These are phyloP conservation scores for Barypeithes pellucidus DNA, from an alignment of 2,888 invertebrate species.

Conservation along the genomic window DNA sequence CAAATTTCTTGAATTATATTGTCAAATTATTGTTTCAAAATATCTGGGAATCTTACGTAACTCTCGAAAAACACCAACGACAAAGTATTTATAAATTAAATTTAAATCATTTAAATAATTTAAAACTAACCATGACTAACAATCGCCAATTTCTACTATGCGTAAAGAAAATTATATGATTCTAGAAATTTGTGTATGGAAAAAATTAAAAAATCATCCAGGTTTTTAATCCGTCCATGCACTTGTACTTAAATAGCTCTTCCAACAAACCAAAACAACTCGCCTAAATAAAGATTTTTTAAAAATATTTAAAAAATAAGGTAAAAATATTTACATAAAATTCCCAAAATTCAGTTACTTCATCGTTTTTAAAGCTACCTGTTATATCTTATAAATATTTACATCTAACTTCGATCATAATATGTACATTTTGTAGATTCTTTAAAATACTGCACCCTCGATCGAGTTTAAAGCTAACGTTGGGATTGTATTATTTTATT, in stretches of 20 bases:
- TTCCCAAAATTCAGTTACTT: slow-evolving; percentile 24
- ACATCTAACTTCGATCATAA: slow-evolving; percentile 21
- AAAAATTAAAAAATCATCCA: background rate
- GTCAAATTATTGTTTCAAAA: slow-evolving; percentile 38
- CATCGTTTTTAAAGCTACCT: slow-evolving; percentile 33
- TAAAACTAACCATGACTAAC: too few relatives aligned
- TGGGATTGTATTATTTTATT: slow-evolving; percentile 7
- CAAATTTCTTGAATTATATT: slow-evolving; percentile 26
- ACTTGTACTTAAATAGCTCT: background rate
- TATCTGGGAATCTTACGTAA: slow-evolving; percentile 8
- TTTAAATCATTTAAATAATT: too few relatives aligned
- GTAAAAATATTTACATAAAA: slow-evolving; percentile 10
- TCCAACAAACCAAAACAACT: too few relatives aligned
- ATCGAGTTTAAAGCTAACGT: slow-evolving; percentile 23
- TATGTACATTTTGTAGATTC: slow-evolving; percentile 36
- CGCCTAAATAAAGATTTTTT: background rate
- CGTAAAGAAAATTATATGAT: background rate
- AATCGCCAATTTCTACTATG: too few relatives aligned
- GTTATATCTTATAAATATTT: slow-evolving; percentile 29
- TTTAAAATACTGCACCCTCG: slow-evolving; percentile 13
- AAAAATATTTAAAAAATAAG: background rate
- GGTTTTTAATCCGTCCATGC: background rate
- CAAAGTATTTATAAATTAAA: too few relatives aligned
- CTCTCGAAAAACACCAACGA: background rate
- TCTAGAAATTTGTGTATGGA: background rate